Base-by-base conservation (phyloP, 1,140 invertebrate species). In the Magallana gigas region DNA sequence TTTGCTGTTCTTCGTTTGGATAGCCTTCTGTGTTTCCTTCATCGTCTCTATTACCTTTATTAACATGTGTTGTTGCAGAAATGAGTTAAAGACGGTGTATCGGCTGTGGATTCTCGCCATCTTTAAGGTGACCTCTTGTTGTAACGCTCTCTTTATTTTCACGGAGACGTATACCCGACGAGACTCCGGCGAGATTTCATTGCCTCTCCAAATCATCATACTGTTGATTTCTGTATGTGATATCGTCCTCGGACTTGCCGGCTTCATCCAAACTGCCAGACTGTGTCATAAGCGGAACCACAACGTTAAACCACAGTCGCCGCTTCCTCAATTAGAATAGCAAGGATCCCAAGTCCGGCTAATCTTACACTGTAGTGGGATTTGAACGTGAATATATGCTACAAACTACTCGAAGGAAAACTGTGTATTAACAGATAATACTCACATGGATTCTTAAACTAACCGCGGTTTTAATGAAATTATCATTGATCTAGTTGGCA, bases 171-270 rank as follows among this genome's bases (percentile, higher is more conserved):
- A 76, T 29, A 76, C 68, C 5, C 68, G 68, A 11, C 68, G 68
- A 23, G 68, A 76, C 12, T 76, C 68, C 8, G 68, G 68, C 8
- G 68, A 76, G 36, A 76, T 76, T 1, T 18, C 68, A 8, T 29
- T 76, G 68, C 23, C 68, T 29, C 68, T 76, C 14, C 68, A 76
- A 29, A 23, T 76, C 12, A 76, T 76, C 68, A 76, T 76, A 76
- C 68, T 76, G 68, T 23, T 76, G 23, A 76, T 76, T 36, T 76
- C 68, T 76, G 68, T 76, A 29, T 76, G 68, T 76, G 68, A 76
- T 76, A 29, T 76, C 36, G 23, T 76, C 12, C 68, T 76, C 23
- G 68, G 23, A 29, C 23, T 76, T 36, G 68, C 68, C 9, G 68
- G 68, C 68, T 76, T 76, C 23, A 23, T 76, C 36, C 23, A 29